Evolutionary conservation across 2,113 vertebrate species (phyloP), one percentile per base, ranked within the genome.

Genomic region (Tonatia bakeri): DNA sequence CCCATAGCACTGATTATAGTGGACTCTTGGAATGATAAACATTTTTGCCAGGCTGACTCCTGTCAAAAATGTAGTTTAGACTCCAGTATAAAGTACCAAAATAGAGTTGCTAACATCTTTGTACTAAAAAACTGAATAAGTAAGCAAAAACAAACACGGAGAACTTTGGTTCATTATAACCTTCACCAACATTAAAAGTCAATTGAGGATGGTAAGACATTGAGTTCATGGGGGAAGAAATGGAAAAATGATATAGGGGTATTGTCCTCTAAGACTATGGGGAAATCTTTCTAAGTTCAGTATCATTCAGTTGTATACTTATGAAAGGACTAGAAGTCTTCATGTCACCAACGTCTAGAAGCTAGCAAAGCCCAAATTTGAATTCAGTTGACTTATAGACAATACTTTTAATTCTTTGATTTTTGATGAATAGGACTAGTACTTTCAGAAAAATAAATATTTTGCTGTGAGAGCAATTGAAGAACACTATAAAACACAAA

Each of bases 301-400:
- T 56, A 79, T 6, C 28, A 84, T 65, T 95, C 97, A 82, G 4
- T 95, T 92, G 11, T 40, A 33, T 47, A 15, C 22, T 64, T 83
- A 83, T 2, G 7, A 93, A 97, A 75, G 85, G 3, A 67, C 69
- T 38, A 26, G 31, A 70, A 50, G 50, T 90, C 38, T 94, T 81
- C n/a, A 45, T 87, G 45, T 43, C 31, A 84, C 12, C 45, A 76
- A 50, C 36, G 61, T 38, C 80, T 36, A 75, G 36, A 96, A 75
- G 13, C 40, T 86, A 20, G 47, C n/a, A 86, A 77, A 92, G 59
- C 19, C 36, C 52, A 87, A 82, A 79, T 91, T 80, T 80, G 76
- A 94, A 64, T 96, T 94, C 52, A 65, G 1, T 88, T 95, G 82
- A 69, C 47, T 91, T 96, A 65, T 70, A 94, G 28, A 33, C 28